Base-by-base conservation (phyloP, 2,888 invertebrate genomes). In the Autographa gamma region DNA sequence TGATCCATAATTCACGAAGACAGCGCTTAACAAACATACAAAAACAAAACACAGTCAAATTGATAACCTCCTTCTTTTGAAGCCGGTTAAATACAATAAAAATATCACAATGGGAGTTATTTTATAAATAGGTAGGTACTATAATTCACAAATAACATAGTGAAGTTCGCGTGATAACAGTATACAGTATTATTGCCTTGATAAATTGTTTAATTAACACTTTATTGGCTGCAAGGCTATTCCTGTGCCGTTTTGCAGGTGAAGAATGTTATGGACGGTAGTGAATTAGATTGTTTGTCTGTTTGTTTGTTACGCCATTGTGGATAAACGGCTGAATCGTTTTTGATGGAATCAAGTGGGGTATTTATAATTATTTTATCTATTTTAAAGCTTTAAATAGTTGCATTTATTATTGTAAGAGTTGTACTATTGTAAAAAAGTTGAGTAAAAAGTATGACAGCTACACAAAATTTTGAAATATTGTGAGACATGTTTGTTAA, bases 171-270 rank as follows among this genome's bases (percentile, higher is more conserved):
- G 71, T 73, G 73, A 63, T 79, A 79, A 73, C 77, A 68, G 54
- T 62, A 60, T 64, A 61, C 73, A 63, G 64, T 66, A 69, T 75
- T 73, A 84, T 81, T 79, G 76, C 73, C 67, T 77, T 76, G 75
- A 74, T 80, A 71, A 73, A 81, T 81, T 69, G 78, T 85, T 82
- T 86, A 86, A 89, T 90, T 88, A 89, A 78, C 87, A 84, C 80
- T 85, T 85, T 82, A 90, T 86, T 88, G 82, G 84, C 74, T 74
- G 74, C 89, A 91, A 90, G 91, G 90, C 71, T 84, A 82, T 68
- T 70, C 74, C 18, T 31, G 18, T 32, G 63, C 43, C 16, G 66
- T 74, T 72, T 60, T 25, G 34, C 71, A 77, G 73, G 70, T 77
- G 63, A 9, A 16, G 58, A 38, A n/a, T 54, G 41, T 58, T 58